Evolutionary conservation across 2,888 invertebrate genomes (phyloP).

Genomic region (Rhamphomyia laevipes): DNA sequence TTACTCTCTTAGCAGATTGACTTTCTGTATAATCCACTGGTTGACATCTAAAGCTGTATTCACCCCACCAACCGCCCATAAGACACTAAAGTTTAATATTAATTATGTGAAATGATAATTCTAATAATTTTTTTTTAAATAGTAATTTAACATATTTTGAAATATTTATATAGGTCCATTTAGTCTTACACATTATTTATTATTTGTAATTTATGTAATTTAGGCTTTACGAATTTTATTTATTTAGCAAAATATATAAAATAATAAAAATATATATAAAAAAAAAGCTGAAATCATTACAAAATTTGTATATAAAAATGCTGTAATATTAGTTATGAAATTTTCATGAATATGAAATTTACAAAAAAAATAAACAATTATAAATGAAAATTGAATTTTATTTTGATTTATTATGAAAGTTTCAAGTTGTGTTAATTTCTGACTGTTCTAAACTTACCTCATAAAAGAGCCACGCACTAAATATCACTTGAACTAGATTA

Average conservation of each 20-base stretch:
- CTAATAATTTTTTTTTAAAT: neutral
- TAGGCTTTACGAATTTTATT: too few species aligned
- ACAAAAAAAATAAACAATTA: too few species aligned
- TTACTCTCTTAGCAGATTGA: slow-evolving; percentile 73
- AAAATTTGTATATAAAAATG: too few species aligned
- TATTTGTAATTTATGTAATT: too few species aligned
- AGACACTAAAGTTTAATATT: slow-evolving; percentile 52
- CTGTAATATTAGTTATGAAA: too few species aligned
- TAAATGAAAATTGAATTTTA: neutral
- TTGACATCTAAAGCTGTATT: slow-evolving; percentile 82
- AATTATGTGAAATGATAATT: neutral
- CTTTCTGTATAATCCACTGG: slow-evolving; percentile 79
- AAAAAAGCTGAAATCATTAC: too few species aligned
- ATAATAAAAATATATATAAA: too few species aligned
- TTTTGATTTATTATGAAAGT: neutral
- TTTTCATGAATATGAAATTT: too few species aligned
- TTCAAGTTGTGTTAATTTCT: neutral
- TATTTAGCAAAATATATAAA: too few species aligned
- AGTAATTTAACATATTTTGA: neutral
- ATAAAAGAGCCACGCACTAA: slow-evolving; percentile 83
- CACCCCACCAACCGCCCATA: slow-evolving; percentile 83
- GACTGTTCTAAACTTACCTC: slow-evolving; percentile 54
- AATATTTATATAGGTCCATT: too few species aligned
- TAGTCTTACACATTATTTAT: too few species aligned
- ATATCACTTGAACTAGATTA: slow-evolving; percentile 79